A percentile compares a stretch with the other conserved stretches of the same genome.
Evolutionary conservation across 1,140 invertebrate species (phyloP).

Genomic region (Bathynomus jamesi): DNA sequence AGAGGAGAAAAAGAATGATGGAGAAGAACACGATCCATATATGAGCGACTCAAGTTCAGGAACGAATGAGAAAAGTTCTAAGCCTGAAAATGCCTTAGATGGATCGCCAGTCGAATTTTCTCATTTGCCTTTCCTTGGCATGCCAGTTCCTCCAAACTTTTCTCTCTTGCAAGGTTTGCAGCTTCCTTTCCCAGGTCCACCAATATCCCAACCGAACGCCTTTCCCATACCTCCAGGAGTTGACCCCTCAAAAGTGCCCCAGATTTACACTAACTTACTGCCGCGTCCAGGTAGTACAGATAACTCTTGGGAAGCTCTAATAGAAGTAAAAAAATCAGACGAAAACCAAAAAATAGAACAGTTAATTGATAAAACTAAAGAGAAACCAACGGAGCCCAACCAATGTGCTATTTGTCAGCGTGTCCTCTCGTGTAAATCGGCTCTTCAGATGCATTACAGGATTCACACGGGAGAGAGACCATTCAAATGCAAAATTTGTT

Average conservation of each 20-base stretch:
- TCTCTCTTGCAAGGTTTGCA: slow-evolving; percentile 19
- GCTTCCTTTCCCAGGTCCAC: slow-evolving; percentile 43
- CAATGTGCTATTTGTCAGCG: slow-evolving; percentile 96
- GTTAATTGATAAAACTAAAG: slow-evolving; percentile 91
- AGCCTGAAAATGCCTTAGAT: neutral
- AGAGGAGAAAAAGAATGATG: neutral
- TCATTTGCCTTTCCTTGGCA: slow-evolving; percentile 15
- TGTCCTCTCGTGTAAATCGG: slow-evolving; percentile 94
- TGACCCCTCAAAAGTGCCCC: slow-evolving; percentile 63
- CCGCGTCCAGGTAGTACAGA: slow-evolving; percentile 85
- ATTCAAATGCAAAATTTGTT: slow-evolving; percentile 94
- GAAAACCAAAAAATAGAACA: slow-evolving; percentile 91
- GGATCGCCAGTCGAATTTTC: neutral
- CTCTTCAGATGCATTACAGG: slow-evolving; percentile 97
- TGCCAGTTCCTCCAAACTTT: slow-evolving; percentile 22
- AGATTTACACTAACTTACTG: slow-evolving; percentile 64
- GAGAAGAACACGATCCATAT: neutral
- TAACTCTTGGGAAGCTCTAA: slow-evolving; percentile 93
- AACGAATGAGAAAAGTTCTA: neutral
- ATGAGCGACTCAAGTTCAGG: neutral
- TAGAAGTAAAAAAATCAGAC: slow-evolving; percentile 89
- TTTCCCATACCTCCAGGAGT: slow-evolving; percentile 45
- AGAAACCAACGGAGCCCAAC: slow-evolving; percentile 91
- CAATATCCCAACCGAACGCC: too few relatives aligned
- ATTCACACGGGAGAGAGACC: slow-evolving; percentile 94